Evolutionary conservation across 1,140 invertebrate species (phyloP), one percentile per base, ranked within the genome.

Genomic region (Nasonia longicornis): DNA sequence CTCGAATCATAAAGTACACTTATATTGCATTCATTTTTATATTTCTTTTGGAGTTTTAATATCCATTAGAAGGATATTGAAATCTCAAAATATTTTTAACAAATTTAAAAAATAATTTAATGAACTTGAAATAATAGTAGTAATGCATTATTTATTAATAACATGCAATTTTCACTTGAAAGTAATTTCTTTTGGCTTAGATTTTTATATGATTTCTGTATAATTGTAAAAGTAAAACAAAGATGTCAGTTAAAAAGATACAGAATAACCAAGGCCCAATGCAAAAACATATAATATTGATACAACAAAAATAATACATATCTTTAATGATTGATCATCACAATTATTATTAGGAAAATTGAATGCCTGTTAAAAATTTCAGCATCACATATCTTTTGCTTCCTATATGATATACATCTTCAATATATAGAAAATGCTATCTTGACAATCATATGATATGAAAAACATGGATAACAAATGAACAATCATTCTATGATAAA

Each of bases 281-380:
- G 58, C 75, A 73, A 81, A 81, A 77, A 48, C 31, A 80, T 80
- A 74, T 73, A 72, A 81, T 58, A 73, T 77, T 81, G 71, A 77
- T 82, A 77, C 77, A 82, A 82, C 71, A 77, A 82, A 82, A 82
- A 79, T 82, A 82, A 78, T 82, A 82, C 81, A 82, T 82, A 78
- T 78, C 71, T 82, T 81, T 58, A 77, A 82, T 82, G 77, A 79
- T 82, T 82, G 71, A 75, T 82, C 58, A 82, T 82, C 81, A 82
- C 81, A 82, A 82, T 74, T 67, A 78, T 76, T 79, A 70, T 82
- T 82, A 79, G 77, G 77, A 82, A 78, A 79, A 74, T 45, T 74
- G 58, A 82, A 82, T 63, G 45, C 42, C 20, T 74, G 52, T 74
- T 45, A 67, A 67, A 67, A 76, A 63, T 29, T 73, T 11, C 35